Evolutionary conservation across 2,797 vertebrate species (phyloP).

Genomic region (Bovichtus variegatus): DNA sequence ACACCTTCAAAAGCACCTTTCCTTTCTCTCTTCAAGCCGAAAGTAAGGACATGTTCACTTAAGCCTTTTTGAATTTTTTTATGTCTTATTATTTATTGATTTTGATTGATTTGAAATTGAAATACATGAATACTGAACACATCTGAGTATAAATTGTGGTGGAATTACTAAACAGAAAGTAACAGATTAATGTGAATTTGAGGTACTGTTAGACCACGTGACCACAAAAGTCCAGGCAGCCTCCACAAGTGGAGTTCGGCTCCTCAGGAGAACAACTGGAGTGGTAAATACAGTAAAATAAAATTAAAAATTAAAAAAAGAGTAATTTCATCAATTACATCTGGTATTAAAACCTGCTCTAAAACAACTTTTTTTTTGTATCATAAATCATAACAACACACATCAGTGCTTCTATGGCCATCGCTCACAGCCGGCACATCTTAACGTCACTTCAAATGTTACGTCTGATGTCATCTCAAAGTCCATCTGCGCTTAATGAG

Average conservation of each 20-base stretch:
- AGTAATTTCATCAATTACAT: slow-evolving; percentile 60
- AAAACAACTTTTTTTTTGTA: slow-evolving; percentile 35
- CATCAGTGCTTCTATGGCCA: slow-evolving; percentile 17
- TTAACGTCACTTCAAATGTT: slow-evolving; percentile 28
- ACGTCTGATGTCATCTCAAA: slow-evolving; percentile 16
- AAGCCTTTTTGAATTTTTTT: neutral
- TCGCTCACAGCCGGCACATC: slow-evolving; percentile 40
- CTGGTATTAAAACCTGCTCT: slow-evolving; percentile 56
- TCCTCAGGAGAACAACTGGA: slow-evolving; percentile 75
- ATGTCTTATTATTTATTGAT: no score
- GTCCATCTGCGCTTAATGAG: slow-evolving; percentile 22
- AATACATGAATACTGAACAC: no score
- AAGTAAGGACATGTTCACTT: slow-evolving; percentile 85
- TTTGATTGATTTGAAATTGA: no score
- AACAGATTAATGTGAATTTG: slow-evolving; percentile 82
- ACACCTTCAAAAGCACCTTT: slow-evolving; percentile 78
- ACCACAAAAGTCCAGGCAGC: slow-evolving; percentile 78
- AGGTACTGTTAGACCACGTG: slow-evolving; percentile 82
- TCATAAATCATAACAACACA: slow-evolving; percentile 22
- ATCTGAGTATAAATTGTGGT: slow-evolving; percentile 12
- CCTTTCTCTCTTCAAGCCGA: slow-evolving; percentile 90
- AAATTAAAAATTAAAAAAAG: no score
- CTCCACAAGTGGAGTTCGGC: slow-evolving; percentile 77
- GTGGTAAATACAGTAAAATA: slow-evolving; percentile 80
- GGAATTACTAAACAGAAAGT: slow-evolving; percentile 47